phyloP scores from a whole-genome alignment of 2,113 vertebrate species.

The Myotis davidii region DNA sequence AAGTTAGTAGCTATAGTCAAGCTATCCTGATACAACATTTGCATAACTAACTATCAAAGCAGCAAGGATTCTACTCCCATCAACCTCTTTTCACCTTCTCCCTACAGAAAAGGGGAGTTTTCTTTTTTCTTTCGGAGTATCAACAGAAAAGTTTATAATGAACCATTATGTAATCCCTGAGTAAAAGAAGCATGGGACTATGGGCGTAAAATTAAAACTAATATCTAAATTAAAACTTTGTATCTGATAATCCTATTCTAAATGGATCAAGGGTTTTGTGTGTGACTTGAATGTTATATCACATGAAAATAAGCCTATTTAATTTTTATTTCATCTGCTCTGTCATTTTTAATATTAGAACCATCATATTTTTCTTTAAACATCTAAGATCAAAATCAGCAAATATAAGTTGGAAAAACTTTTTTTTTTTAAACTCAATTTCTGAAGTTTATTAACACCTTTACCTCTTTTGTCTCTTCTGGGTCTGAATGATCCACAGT shows the following conservation, averaged over 20 bases:
- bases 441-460: not conserved
- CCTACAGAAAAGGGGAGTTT: not conserved
- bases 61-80: not conserved
- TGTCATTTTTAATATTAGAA: constrained; percentile 17
- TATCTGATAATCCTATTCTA: not conserved
- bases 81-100: not conserved
- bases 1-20: not conserved
- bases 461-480: constrained; percentile 98
- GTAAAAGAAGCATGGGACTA: not conserved
- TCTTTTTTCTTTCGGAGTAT: not conserved
- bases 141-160: constrained; percentile 4
- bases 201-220: constrained; percentile 37
- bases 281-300: not conserved
- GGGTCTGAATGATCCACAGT: constrained; percentile 99
- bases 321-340: constrained; percentile 25
- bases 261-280: not conserved
- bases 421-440: not conserved
- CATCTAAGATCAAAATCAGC: not conserved
- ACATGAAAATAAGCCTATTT: constrained; percentile 13
- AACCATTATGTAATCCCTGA: not conserved
- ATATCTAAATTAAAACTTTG: constrained; percentile 29
- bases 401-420: not conserved
- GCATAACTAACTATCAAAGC: not conserved
- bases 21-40: not conserved
- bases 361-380: constrained; percentile 48